These are phyloP conservation scores for Osmerus eperlanus DNA, from an alignment of 2,113 vertebrate genomes.

Conservation along the genomic window DNA sequence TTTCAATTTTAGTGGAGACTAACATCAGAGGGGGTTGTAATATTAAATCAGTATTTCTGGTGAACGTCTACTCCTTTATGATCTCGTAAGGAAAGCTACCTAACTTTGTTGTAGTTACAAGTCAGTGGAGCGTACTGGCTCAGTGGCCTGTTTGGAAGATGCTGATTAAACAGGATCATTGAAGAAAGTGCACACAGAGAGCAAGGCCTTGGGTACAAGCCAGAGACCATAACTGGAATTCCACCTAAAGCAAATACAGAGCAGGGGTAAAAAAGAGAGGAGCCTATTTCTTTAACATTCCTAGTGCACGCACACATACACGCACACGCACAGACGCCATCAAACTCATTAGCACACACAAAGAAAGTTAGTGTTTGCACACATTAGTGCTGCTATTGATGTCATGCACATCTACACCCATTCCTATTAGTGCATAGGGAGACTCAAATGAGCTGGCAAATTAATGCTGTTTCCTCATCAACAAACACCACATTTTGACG, in stretches of 20 bases:
- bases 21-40: too few species aligned
- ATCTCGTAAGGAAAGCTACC: background rate
- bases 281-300: slow-evolving; percentile 6
- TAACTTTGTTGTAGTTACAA: slow-evolving; percentile 26
- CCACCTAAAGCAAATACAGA: slow-evolving; percentile 40
- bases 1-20: too few species aligned
- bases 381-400: too few species aligned
- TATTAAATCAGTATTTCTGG: background rate
- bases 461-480: too few species aligned
- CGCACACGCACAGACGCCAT: slow-evolving; percentile 6
- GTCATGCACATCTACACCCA: too few species aligned
- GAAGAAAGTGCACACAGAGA: slow-evolving; percentile 16
- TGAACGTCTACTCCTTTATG: background rate
- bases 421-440: too few species aligned
- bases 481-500: too few species aligned
- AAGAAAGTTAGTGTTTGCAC: too few species aligned
- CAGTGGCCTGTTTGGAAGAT: slow-evolving; percentile 32
- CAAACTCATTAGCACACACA: slow-evolving; percentile 13
- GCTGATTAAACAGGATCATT: slow-evolving; percentile 48
- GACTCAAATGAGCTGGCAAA: too few species aligned
- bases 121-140: background rate
- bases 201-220: slow-evolving; percentile 21
- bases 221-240: slow-evolving; percentile 49
- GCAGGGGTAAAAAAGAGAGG: slow-evolving; percentile 1
- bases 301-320: background rate